Conservation (phyloP, 2,113 vertebrate species). For the Alligator sinensis region DNA sequence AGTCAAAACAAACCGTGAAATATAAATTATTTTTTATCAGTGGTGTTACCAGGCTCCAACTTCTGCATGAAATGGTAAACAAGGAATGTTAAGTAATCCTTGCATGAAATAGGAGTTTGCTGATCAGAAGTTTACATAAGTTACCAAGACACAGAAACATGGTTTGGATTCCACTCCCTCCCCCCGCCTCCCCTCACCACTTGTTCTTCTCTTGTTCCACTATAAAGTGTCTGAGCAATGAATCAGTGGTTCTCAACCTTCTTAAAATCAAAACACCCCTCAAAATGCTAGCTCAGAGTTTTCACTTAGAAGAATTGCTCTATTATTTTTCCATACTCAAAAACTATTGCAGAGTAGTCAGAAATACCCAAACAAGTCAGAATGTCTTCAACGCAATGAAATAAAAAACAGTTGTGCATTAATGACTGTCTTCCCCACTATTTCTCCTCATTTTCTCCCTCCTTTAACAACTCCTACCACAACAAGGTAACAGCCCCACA, state of each 20-base stretch:
- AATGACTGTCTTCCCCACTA: neutral
- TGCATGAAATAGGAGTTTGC: neutral
- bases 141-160: neutral
- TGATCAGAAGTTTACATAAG: neutral
- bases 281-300: too few species aligned
- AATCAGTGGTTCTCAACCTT: too few species aligned
- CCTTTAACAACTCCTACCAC: accelerated
- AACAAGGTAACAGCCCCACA: neutral
- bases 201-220: too few species aligned
- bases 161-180: neutral
- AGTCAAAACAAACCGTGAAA: neutral
- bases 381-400: too few species aligned
- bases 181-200: too few species aligned
- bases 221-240: too few species aligned
- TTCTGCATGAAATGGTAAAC: neutral
- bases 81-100: neutral
- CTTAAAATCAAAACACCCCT: too few species aligned
- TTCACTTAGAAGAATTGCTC: too few species aligned
- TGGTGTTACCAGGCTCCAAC: neutral
- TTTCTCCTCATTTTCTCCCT: neutral
- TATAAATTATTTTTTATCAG: neutral
- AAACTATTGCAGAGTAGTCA: too few species aligned
- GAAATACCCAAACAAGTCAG: too few species aligned
- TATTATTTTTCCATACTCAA: too few species aligned
- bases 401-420: neutral